A percentile compares a stretch with the other conserved stretches of the same genome.
Evolutionary conservation across 2,888 invertebrate genomes (phyloP).

Genomic region (Rhagophthalmus giganteus): DNA sequence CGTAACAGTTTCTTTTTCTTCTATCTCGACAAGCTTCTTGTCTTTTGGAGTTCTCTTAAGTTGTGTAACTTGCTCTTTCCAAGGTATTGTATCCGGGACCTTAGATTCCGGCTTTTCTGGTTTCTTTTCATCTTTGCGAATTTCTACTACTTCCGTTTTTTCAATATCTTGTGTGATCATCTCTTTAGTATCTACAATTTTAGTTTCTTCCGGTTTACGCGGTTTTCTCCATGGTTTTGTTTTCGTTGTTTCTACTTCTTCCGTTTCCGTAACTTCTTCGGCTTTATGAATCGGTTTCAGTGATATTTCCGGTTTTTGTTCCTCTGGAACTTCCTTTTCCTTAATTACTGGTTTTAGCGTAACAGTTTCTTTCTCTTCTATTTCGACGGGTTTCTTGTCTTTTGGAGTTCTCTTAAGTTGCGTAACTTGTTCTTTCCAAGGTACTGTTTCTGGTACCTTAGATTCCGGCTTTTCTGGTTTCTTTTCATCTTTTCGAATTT

Average conservation of each 20-base stretch:
- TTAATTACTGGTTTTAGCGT: constrained; percentile 59
- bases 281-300: constrained; percentile 25
- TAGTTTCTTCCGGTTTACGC: constrained; percentile 6
- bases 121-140: constrained; percentile 16
- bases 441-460: constrained; percentile 35
- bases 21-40: constrained; percentile 22
- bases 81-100: constrained; percentile 29
- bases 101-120: constrained; percentile 29
- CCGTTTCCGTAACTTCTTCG: not conserved
- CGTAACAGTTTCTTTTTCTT: constrained; percentile 56
- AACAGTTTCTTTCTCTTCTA: constrained; percentile 54
- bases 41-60: not conserved
- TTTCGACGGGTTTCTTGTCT: constrained; percentile 49
- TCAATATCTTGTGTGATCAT: constrained; percentile 22
- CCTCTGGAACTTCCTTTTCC: constrained; percentile 7
- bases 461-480: constrained; percentile 13
- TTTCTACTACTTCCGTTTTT: constrained; percentile 19
- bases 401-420: constrained; percentile 54
- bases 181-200: constrained; percentile 11
- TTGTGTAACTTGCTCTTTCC: not conserved
- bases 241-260: not conserved
- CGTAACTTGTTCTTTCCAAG: constrained; percentile 66
- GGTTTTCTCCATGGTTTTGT: no score
- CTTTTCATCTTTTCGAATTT: constrained; percentile 14
- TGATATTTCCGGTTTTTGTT: constrained; percentile 4